Evolutionary conservation across 2,888 invertebrate species (phyloP).

Genomic region (Amiota minor): DNA sequence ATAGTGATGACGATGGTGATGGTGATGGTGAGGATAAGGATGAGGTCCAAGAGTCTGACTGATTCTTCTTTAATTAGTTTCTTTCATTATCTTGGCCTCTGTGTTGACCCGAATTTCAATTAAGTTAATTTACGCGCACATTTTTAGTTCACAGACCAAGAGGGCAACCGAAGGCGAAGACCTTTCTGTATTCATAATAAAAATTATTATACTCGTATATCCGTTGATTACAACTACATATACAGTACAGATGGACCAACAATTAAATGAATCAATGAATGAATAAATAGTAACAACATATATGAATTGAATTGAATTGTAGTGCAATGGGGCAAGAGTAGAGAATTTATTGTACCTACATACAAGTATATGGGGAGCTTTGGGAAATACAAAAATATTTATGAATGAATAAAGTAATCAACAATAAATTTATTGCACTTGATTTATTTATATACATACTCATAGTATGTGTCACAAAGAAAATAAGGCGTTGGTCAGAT

Average conservation of each 20-base stretch:
- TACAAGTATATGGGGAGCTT: background rate
- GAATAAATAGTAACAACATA: slow-evolving; percentile 44
- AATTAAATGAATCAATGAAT: slow-evolving; percentile 48
- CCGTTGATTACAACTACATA: background rate
- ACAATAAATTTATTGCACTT: slow-evolving; percentile 48
- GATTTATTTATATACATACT: slow-evolving; percentile 27
- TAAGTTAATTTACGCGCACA: slow-evolving; percentile 70
- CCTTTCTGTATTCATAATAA: slow-evolving; percentile 26
- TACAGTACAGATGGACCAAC: slow-evolving; percentile 29
- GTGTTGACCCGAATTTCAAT: slow-evolving; percentile 75
- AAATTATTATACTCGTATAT: slow-evolving; percentile 1
- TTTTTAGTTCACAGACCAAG: slow-evolving; percentile 38
- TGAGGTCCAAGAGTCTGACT: background rate
- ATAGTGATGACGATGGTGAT: slow-evolving; percentile 2
- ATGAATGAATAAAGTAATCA: slow-evolving; percentile 62
- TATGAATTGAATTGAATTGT: slow-evolving; percentile 9
- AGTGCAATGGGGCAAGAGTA: background rate
- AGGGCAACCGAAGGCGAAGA: slow-evolving; percentile 27
- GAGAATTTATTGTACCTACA: background rate
- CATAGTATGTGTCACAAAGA: no score
- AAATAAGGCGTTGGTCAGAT: no score
- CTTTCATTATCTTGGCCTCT: slow-evolving; percentile 73
- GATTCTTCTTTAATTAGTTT: slow-evolving; percentile 71
- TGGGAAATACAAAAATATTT: slow-evolving; percentile 51
- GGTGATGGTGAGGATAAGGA: background rate